phyloP scores from a whole-genome alignment of 2,888 invertebrate genomes.

The Megalurothrips usitatus region DNA sequence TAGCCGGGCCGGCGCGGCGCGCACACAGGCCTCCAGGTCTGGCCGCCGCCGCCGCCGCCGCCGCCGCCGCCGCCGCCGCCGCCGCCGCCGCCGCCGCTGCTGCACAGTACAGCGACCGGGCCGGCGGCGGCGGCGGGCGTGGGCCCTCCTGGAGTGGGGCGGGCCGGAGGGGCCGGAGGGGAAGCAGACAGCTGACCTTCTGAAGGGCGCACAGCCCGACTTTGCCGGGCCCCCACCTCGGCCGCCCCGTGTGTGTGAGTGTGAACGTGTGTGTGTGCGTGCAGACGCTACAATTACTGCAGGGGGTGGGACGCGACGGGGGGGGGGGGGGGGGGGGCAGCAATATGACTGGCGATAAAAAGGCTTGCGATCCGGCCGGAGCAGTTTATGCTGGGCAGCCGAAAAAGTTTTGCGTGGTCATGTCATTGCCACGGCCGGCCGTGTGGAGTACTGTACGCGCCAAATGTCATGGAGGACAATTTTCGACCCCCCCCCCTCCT shows the following conservation, averaged over 20 bases:
- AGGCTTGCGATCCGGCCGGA: neutral
- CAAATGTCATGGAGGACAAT: too few relatives aligned
- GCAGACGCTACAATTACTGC: conserved; percentile 22
- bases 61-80: too few relatives aligned
- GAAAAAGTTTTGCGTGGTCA: too few relatives aligned
- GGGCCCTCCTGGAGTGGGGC: too few relatives aligned
- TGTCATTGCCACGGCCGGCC: too few relatives aligned
- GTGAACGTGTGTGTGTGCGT: neutral
- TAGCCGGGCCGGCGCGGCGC: neutral
- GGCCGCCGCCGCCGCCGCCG: too few relatives aligned
- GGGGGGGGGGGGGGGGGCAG: neutral
- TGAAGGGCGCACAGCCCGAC: conserved; percentile 3
- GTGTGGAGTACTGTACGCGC: too few relatives aligned
- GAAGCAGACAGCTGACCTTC: conserved; percentile 22
- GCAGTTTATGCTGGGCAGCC: too few relatives aligned
- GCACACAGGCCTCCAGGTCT: neutral
- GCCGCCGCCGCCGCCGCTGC: too few relatives aligned
- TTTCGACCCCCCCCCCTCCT: too few relatives aligned
- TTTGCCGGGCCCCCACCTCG: neutral
- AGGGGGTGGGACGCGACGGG: neutral
- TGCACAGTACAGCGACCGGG: too few relatives aligned
- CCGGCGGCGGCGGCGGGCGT: too few relatives aligned
- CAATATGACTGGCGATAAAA: conserved; percentile 11
- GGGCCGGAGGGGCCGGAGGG: neutral
- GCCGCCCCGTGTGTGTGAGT: neutral